A percentile compares a stretch with the other conserved stretches of the same genome.
Evolutionary conservation across 2,797 vertebrate genomes (phyloP).

Genomic region (Cossypha dichroa): DNA sequence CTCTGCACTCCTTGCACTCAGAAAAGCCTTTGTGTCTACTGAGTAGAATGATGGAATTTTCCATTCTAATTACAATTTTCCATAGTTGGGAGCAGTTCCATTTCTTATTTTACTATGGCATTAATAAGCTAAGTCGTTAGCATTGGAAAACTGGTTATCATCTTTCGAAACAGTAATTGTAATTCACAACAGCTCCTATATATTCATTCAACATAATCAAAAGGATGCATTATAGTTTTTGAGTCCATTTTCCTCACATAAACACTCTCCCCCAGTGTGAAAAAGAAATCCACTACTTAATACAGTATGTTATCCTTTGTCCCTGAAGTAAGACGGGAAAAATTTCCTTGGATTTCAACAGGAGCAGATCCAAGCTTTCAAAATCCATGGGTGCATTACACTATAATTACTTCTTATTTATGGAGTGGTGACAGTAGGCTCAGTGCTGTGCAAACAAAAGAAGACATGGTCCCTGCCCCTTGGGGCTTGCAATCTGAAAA

Average conservation of each 20-base stretch:
- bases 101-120: constrained; percentile 27
- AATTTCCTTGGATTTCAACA: constrained; percentile 17
- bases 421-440: constrained; percentile 63
- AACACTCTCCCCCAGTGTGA: neutral
- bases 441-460: constrained; percentile 58
- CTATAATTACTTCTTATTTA: constrained; percentile 62
- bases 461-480: constrained; percentile 57
- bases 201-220: neutral
- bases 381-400: constrained; percentile 34
- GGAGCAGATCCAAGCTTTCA: constrained; percentile 31
- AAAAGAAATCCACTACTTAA: neutral
- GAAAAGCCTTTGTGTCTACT: constrained; percentile 57
- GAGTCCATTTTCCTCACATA: constrained; percentile 4
- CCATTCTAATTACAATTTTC: constrained; percentile 61
- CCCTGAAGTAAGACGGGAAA: constrained; percentile 7
- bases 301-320: neutral
- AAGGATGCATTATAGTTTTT: constrained; percentile 33
- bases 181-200: constrained; percentile 9
- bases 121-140: constrained; percentile 33
- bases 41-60: constrained; percentile 57
- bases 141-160: constrained; percentile 50
- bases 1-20: constrained; percentile 23
- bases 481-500: constrained; percentile 62
- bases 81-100: constrained; percentile 32
- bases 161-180: constrained; percentile 15